These are phyloP conservation scores for Oscheius sp. DNA, from an alignment of 1,140 invertebrate species.

Conservation along the genomic window DNA sequence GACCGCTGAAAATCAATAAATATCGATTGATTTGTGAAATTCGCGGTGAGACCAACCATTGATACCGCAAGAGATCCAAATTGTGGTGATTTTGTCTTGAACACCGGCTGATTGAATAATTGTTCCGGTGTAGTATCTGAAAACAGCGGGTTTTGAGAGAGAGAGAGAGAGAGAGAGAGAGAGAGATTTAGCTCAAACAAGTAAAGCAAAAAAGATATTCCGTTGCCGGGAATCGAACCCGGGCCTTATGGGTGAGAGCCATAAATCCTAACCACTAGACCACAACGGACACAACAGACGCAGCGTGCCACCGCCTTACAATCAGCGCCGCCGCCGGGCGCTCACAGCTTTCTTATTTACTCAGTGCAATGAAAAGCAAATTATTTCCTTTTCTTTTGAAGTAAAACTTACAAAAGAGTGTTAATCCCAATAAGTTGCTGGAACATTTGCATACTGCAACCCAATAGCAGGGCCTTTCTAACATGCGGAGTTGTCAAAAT, in stretches of 20 bases:
- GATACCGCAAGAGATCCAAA: slow-evolving; percentile 69
- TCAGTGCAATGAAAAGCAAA: no score
- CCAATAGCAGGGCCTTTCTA: slow-evolving; percentile 66
- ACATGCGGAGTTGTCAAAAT: slow-evolving; percentile 62
- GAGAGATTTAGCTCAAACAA: background rate
- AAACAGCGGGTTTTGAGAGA: background rate
- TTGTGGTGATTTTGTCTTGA: slow-evolving; percentile 64
- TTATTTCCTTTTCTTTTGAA: background rate
- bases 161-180: background rate
- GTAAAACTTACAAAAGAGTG: slow-evolving; percentile 61
- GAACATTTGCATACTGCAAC: slow-evolving; percentile 67
- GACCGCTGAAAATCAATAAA: slow-evolving; percentile 51
- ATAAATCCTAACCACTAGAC: slow-evolving; percentile 73
- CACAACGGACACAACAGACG: no score
- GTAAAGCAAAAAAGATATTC: slow-evolving; percentile 23
- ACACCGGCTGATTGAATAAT: slow-evolving; percentile 71
- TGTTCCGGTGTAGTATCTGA: slow-evolving; percentile 69
- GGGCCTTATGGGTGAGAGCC: slow-evolving; percentile 78
- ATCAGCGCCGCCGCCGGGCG: no score
- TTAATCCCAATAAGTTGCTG: slow-evolving; percentile 71
- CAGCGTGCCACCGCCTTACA: no score
- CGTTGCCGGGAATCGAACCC: slow-evolving; percentile 78
- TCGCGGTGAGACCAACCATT: slow-evolving; percentile 44
- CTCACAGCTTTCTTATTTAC: no score
- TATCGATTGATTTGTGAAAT: no score